Base-by-base conservation (phyloP, 2,113 vertebrate genomes). In the Oreochromis aureus region DNA sequence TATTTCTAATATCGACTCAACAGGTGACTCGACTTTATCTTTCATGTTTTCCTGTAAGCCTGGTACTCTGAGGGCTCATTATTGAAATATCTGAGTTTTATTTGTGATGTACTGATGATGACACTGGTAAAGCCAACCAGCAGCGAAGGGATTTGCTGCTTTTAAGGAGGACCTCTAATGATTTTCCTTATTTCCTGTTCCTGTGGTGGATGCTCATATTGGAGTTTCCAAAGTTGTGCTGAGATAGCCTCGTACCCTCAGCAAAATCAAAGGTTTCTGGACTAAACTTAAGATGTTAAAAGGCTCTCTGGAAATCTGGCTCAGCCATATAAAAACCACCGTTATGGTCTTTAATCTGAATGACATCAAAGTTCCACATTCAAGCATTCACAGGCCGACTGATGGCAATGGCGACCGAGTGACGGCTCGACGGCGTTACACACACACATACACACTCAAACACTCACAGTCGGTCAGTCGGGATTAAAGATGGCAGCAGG, bases 381-480 rank as follows among this genome's bases (percentile, higher is more conserved):
- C 54, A 81, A 34, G 59, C 80, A 48, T 61, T 66, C 34, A 55
- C 82, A 63, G 59, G 71, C 80, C 73, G 41, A 87, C 55, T 80
- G 36, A 76, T 80, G 13, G 16, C 41, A 39, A 36, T 39, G 73
- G 24, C 61, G 32, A n/a, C 36, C 39, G 81, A 8, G 32, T 54
- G 85, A n/a, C 63, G 81, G 81, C 32, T 69, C 2, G 18, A 82
- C 39, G 36, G 18, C 34, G 51, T 69, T 27, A 5, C 3, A 48
- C n/a, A 53, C 44, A 84, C 92, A 95, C 95, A 94, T 61, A 95
- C 93, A 59, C 71, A 9, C 73, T 39, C 58, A 82, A 83, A 86
- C 92, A 96, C 95, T 95, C 94, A 96, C 95, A 83, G 88, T 69
- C 0, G 81, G 69, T 88, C 95, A 82, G 91, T n/a, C 39, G 10